Evolutionary conservation across 2,113 vertebrate species (phyloP), one percentile per base, ranked within the genome.

Genomic region (Thalassarche chlororhynchos): DNA sequence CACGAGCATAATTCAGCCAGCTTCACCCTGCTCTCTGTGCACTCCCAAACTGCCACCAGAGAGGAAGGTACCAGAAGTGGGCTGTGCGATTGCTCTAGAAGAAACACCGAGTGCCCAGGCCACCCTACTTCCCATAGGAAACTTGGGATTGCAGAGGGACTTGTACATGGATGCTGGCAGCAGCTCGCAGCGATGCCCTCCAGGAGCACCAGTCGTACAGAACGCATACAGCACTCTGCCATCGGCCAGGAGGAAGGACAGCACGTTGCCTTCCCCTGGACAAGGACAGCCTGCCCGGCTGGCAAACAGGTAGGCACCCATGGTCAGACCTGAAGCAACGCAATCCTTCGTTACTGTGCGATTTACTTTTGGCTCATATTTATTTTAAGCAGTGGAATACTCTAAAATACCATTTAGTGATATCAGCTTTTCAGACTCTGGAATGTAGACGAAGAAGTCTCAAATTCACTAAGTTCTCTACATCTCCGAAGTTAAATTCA

Each of bases 181-280:
- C 51, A 55, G 10, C 40, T 52, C 57, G 19, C 57, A 84, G 47
- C 0, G 0, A 34, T 3, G 40, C 28, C 32, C 93, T 57, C 46
- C 23, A 10, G 64, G 34, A 90, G 57, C 31, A 34, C 14, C 14
- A 18, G 34, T 17, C 1, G 1, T 3, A 34, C 34, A 23, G 40
- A 20, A 29, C 1, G 3, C 0, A 0, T 3, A 11, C 5, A 23
- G 44, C 9, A 6, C 29, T 58, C 70, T 42, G 49, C 78, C 21
- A 14, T 4, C 1, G 1, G 58, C 44, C 58, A 6, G 44, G 57
- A 66, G 66, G 20, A 49, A 14, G 42, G 42, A 8, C 0, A 1
- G 34, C 31, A 44, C 7, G 0, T 4, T 19, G 23, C 36, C 61
- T 40, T 47, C 21, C 28, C 29, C n/a, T 2, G 25, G 42, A 24